A percentile compares a stretch with the other conserved stretches of the same genome.
These are phyloP conservation scores for Loxodonta africana DNA, from an alignment of 2,113 vertebrate genomes.

Conservation along the genomic window DNA sequence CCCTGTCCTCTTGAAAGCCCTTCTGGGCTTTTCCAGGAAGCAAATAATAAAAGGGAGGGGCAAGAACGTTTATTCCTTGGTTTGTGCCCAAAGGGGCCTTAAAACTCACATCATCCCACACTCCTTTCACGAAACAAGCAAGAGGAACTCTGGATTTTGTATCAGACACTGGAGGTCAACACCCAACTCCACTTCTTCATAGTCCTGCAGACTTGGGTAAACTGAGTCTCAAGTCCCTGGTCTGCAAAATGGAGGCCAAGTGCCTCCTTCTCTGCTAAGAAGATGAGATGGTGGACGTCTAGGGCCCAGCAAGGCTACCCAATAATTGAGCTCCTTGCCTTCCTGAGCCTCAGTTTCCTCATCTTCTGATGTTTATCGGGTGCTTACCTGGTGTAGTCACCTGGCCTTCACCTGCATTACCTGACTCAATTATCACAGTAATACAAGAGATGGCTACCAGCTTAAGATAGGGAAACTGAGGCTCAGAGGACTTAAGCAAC, in stretches of 20 bases:
- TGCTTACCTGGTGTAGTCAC: neutral
- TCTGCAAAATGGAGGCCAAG: neutral
- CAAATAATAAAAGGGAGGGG: neutral
- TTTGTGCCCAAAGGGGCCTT: neutral
- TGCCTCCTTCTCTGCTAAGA: neutral
- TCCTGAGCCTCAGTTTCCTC: neutral
- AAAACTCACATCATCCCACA: neutral
- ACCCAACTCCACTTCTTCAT: neutral
- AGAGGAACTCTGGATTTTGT: neutral
- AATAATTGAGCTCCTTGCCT: neutral
- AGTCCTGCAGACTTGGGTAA: neutral
- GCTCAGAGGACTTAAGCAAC: neutral
- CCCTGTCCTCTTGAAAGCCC: neutral
- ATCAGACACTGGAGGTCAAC: neutral
- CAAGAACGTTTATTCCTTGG: neutral
- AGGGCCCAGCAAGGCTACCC: too few relatives aligned
- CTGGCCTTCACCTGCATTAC: neutral
- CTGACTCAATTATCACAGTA: neutral
- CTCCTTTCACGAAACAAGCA: neutral
- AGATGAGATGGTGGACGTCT: neutral
- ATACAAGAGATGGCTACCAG: neutral
- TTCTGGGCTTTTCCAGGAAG: neutral
- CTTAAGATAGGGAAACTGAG: neutral
- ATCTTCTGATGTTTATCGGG: neutral
- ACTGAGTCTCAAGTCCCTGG: neutral